Evolutionary conservation across 2,113 vertebrate genomes (phyloP), one percentile per base, ranked within the genome.

Genomic region (Oreotrochilus melanogaster): DNA sequence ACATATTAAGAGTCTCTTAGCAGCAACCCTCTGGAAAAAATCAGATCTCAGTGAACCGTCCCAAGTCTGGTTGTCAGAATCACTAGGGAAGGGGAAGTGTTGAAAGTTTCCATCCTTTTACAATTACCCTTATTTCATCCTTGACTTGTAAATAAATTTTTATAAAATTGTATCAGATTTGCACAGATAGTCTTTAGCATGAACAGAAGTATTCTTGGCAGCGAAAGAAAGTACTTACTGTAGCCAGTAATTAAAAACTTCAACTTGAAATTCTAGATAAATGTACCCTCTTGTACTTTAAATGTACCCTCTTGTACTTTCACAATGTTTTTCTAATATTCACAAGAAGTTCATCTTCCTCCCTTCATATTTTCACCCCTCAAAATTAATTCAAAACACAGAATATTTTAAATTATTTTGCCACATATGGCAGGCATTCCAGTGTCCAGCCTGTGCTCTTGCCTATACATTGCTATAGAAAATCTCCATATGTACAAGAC

Each of bases 391-490:
- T 56, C 14, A 48, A 62, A 89, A 43, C 33, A 61, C 70, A 57
- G 14, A 45, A n/a, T 27, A 66, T 43, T 78, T 76, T 8, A 53
- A 89, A 18, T 70, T 39, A 39, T 17, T 88, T 75, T 92, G 75
- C 74, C 85, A 81, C 37, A 16, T 39, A 14, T 16, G 91, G 69
- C 69, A 84, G 91, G 69, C 69, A 84, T 74, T 95, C 33, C 65
- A 82, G 61, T 85, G 51, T 92, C 66, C 79, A 94, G 50, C 33
- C 73, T 45, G 30, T 95, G 88, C 60, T 92, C 48, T 79, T 73
- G 65, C 67, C 80, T 50, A 92, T 48, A 35, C 65, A 50, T 48
- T 86, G 47, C 43, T 85, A 5, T 70, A 91, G 66, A 71, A 87
- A 78, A 79, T 58, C 60, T 90, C 35, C 48, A 66, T 51, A 27